These are phyloP conservation scores for Sebastes matsubarae DNA, from an alignment of 2,797 vertebrate species.

Conservation along the genomic window DNA sequence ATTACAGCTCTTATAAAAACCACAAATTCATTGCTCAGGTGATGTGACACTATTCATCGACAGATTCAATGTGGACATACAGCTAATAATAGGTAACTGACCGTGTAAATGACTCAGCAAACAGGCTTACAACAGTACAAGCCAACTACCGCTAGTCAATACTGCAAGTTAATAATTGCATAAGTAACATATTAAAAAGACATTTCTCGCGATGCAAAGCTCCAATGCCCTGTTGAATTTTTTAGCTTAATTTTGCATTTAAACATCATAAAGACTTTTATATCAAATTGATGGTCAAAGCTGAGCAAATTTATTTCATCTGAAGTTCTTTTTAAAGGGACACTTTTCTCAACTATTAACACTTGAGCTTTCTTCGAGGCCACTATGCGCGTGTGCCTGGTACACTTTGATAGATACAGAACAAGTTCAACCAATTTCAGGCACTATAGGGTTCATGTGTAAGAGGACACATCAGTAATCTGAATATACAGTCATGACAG, in stretches of 20 bases:
- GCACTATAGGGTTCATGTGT: conserved; percentile 63
- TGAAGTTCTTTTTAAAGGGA: conserved; percentile 16
- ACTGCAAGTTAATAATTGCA: conserved; percentile 32
- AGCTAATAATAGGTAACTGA: conserved; percentile 15
- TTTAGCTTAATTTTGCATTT: background rate
- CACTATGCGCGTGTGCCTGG: background rate
- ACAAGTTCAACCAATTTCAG: conserved; percentile 39
- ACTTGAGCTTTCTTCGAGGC: conserved; percentile 9
- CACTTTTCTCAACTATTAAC: conserved; percentile 2
- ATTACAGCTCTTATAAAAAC: conserved; percentile 73
- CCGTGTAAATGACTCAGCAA: background rate
- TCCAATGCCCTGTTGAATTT: background rate
- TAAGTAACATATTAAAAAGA: conserved; percentile 15
- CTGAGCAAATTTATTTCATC: background rate
- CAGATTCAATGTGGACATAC: conserved; percentile 33
- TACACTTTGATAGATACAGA: conserved; percentile 2
- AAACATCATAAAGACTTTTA: background rate
- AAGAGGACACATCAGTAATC: conserved; percentile 21
- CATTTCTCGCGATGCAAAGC: conserved; percentile 7
- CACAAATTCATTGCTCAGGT: conserved; percentile 40
- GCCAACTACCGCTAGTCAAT: background rate
- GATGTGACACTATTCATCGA: conserved; percentile 20
- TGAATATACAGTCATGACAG: conserved; percentile 17
- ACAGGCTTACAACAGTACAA: conserved; percentile 1
- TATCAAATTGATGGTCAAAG: conserved; percentile 1